Evolutionary conservation across 2,797 vertebrate species (phyloP), one percentile per base, ranked within the genome.

Genomic region (Moxostoma hubbsi): DNA sequence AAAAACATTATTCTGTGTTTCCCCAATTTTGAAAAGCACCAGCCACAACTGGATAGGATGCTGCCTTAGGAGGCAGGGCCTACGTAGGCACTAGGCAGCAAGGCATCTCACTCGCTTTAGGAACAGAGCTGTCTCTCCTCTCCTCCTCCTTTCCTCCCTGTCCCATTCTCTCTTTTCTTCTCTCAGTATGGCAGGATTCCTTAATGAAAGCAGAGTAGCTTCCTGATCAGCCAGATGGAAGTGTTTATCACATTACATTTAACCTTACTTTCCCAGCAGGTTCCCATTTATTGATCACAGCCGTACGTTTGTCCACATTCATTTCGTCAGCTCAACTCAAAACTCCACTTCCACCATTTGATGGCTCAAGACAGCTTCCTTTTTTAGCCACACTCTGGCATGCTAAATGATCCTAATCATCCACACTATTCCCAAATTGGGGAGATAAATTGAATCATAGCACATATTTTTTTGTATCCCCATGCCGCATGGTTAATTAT

Each of bases 161-260:
- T 50, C 57, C 15, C 50, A 65, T 24, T 54, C 61, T 73, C 24
- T 51, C 45, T 49, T 5, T 13, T 12, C 13, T 8, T 54, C 63
- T 8, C 67, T 49, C 54, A 53, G 36, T 61, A 45, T 61, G 73
- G 50, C 79, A 78, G 75, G 59, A 50, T 70, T 75, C 75, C 55
- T 46, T 79, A 81, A 85, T 75, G 68, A 82, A 83, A 81, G 75
- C 79, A 0, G 43, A 69, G 70, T 16, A 1, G 59, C 66, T 78
- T 80, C 85, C 83, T 82, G 83, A 84, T 87, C 81, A 84, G 61
- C 64, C 83, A 86, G 85, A 87, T 84, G 79, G 10, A 85, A 79
- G 81, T 84, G 84, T 84, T 89, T 84, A 90, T 90, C 84, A 88
- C 87, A 88, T 91, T 90, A 91, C 81, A 86, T 86, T 86, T 84